Percentiles rank a stretch among this genome's conserved stretches.
phyloP scores from a whole-genome alignment of 2,888 invertebrate genomes.

The Perizoma flavofasciatum region DNA sequence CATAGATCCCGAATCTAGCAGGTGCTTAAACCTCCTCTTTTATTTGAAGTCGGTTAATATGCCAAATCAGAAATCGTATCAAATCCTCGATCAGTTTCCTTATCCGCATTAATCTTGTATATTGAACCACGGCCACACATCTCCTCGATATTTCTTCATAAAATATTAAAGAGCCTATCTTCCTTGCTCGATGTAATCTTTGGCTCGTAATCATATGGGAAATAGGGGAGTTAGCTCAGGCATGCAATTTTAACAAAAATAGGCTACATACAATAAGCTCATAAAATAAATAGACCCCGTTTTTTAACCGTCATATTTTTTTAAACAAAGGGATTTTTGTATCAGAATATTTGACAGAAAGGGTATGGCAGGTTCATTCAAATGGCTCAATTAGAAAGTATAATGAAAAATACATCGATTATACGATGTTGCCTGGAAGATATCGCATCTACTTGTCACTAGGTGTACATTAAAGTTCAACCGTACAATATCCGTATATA shows the following conservation, averaged over 20 bases:
- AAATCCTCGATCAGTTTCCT: not conserved
- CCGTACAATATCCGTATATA: no score
- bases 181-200: slow-evolving; percentile 61
- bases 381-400: no score
- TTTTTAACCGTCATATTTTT: slow-evolving; percentile 2
- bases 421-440: no score
- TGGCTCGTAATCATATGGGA: slow-evolving; percentile 62
- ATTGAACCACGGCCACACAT: slow-evolving; percentile 43
- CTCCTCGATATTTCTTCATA: slow-evolving; percentile 70
- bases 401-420: no score
- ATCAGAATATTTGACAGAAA: no score
- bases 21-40: no score
- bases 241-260: slow-evolving; percentile 33
- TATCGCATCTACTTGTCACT: no score
- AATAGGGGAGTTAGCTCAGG: slow-evolving; percentile 42
- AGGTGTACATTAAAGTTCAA: no score
- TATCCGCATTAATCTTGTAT: slow-evolving; percentile 1
- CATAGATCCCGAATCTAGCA: no score
- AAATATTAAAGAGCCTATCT: slow-evolving; percentile 73
- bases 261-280: slow-evolving; percentile 11
- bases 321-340: not conserved
- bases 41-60: no score
- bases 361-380: no score
- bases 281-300: slow-evolving; percentile 8
- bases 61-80: no score